Evolutionary conservation across 2,888 invertebrate species (phyloP).

Genomic region (Subacronicta megacephala): DNA sequence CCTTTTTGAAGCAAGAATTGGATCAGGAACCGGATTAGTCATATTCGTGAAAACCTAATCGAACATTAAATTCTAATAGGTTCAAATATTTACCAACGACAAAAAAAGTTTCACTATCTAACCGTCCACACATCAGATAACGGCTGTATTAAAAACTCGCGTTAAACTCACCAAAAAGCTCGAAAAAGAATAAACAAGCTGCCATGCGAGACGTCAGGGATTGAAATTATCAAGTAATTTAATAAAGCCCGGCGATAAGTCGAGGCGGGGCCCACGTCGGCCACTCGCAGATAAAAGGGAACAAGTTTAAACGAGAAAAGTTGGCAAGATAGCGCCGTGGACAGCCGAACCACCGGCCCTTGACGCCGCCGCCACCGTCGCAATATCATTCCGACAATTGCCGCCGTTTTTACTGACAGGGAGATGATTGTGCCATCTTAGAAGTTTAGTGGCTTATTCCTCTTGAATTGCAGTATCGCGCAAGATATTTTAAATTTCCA

Average conservation of each 20-base stretch:
- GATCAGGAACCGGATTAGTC: no score
- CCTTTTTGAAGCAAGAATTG: no score
- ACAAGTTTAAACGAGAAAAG: slow-evolving; percentile 88
- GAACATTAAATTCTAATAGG: background rate
- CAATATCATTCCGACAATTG: slow-evolving; percentile 55
- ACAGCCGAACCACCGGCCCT: slow-evolving; percentile 44
- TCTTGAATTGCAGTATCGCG: slow-evolving; percentile 4
- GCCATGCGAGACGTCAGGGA: slow-evolving; percentile 69
- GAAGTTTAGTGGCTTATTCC: slow-evolving; percentile 12
- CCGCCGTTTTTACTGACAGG: slow-evolving; percentile 37
- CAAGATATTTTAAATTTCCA: background rate
- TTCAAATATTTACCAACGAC: background rate
- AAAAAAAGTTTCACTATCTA: background rate
- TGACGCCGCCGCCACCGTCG: slow-evolving; percentile 50
- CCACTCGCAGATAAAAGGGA: slow-evolving; percentile 80
- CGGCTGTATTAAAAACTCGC: slow-evolving; percentile 40
- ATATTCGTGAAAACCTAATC: background rate
- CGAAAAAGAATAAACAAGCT: slow-evolving; percentile 73
- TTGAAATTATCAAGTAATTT: slow-evolving; percentile 87
- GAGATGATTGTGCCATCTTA: slow-evolving; percentile 29
- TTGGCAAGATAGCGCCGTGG: slow-evolving; percentile 68
- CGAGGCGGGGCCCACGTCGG: slow-evolving; percentile 67
- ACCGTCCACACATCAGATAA: background rate
- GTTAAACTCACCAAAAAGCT: no score
- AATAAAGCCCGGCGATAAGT: slow-evolving; percentile 82